Percentiles rank a stretch among this genome's conserved stretches.
Conservation (phyloP, 2,888 invertebrate species). For the Drosophila neutralis region DNA sequence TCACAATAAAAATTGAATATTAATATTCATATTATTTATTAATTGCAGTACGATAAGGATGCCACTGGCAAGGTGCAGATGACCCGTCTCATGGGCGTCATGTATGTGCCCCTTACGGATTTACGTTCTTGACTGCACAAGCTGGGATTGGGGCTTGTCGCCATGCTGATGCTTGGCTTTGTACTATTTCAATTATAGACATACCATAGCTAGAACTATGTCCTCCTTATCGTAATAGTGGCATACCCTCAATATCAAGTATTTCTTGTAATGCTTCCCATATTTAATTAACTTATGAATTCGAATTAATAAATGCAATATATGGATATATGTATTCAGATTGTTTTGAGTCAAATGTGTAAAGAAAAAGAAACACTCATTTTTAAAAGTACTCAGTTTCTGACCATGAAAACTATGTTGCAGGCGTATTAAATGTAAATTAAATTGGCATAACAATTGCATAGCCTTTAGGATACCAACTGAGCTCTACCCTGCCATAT, state of each 20-base stretch:
- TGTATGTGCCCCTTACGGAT: conserved; percentile 98
- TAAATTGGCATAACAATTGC: neutral
- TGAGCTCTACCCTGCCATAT: neutral
- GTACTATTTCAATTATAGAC: conserved; percentile 65
- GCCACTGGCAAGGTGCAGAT: conserved; percentile 91
- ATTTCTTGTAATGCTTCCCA: conserved; percentile 29
- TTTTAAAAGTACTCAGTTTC: neutral
- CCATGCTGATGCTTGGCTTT: conserved; percentile 65
- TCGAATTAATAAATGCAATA: conserved; percentile 14
- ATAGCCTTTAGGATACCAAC: neutral
- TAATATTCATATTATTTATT: neutral
- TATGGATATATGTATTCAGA: neutral
- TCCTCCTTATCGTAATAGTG: neutral
- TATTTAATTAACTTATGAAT: conserved; percentile 8
- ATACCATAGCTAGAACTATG: conserved; percentile 37
- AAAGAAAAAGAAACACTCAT: neutral
- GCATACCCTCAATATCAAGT: conserved; percentile 4
- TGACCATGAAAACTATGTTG: neutral
- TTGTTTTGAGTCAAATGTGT: neutral
- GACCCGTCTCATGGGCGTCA: conserved; percentile 95
- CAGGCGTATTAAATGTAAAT: neutral
- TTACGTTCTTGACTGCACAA: conserved; percentile 85
- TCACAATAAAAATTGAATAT: neutral
- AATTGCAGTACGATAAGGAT: conserved; percentile 92
- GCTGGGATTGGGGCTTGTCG: conserved; percentile 58